Evolutionary conservation across 2,113 vertebrate genomes (phyloP).

Genomic region (Laticauda laticaudata): DNA sequence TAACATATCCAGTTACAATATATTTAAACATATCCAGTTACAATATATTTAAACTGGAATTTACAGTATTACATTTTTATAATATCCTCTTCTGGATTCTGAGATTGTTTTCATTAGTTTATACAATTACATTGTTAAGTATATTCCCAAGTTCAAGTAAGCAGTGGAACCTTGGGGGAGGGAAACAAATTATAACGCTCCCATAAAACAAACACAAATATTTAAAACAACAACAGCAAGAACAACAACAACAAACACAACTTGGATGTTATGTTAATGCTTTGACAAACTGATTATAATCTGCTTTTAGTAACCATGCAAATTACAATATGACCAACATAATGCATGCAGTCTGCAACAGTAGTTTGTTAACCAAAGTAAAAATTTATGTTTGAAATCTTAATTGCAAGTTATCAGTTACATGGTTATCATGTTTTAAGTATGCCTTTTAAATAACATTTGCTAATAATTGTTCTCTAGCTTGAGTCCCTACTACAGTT

Average conservation of each 20-base stretch:
- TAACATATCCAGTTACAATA: not conserved
- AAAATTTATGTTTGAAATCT: not conserved
- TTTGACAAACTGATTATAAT: not conserved
- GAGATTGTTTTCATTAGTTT: not conserved
- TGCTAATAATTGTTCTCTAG: constrained; percentile 63
- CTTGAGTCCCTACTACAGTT: constrained; percentile 94
- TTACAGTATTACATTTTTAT: not conserved
- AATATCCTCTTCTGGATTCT: not conserved
- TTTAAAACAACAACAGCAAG: not conserved
- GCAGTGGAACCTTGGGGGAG: not conserved
- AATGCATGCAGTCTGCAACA: not conserved
- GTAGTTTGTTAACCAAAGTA: not conserved
- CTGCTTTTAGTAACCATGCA: not conserved
- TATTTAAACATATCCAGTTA: not conserved
- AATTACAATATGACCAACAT: not conserved
- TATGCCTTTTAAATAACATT: not conserved
- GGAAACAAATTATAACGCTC: not conserved
- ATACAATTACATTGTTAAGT: not conserved
- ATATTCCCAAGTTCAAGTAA: not conserved
- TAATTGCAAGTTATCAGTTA: not conserved
- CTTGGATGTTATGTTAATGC: not conserved
- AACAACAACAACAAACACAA: not conserved
- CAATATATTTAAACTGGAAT: not conserved
- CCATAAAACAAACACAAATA: not conserved
- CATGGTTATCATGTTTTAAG: not conserved